phyloP scores from a whole-genome alignment of 2,113 vertebrate genomes.

The Recurvirostra avosetta region DNA sequence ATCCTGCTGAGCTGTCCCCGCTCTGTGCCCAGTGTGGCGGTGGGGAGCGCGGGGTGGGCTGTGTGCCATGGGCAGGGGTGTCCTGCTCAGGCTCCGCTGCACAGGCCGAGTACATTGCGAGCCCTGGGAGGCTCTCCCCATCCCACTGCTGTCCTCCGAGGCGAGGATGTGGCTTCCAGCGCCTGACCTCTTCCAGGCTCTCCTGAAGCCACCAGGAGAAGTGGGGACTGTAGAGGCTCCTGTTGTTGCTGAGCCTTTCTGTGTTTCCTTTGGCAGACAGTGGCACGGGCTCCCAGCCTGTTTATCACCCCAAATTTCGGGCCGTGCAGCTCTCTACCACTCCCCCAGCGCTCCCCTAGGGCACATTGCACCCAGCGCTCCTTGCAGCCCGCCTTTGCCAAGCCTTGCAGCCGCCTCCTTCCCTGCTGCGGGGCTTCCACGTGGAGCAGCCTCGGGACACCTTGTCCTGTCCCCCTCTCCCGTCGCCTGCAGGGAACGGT shows the following conservation, averaged over 20 bases:
- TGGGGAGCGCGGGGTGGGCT: not conserved
- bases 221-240: not conserved
- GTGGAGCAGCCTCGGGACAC: not conserved
- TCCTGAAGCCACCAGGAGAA: not conserved
- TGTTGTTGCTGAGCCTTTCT: not conserved
- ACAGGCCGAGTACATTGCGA: rapidly evolving
- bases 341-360: not conserved
- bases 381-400: not conserved
- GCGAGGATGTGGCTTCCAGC: not conserved
- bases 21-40: not conserved
- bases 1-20: not conserved
- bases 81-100: not conserved
- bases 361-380: not conserved
- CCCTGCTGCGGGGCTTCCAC: not conserved
- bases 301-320: rapidly evolving
- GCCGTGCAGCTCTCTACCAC: not conserved
- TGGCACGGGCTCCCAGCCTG: not conserved
- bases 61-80: not conserved
- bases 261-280: not conserved
- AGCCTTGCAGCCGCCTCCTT: not conserved
- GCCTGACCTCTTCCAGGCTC: not conserved
- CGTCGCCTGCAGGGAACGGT: not conserved
- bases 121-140: not conserved
- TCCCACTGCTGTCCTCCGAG: not conserved
- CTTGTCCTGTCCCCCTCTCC: not conserved